phyloP scores from a whole-genome alignment of 2,888 invertebrate genomes.

The Ypsolopha sequella region DNA sequence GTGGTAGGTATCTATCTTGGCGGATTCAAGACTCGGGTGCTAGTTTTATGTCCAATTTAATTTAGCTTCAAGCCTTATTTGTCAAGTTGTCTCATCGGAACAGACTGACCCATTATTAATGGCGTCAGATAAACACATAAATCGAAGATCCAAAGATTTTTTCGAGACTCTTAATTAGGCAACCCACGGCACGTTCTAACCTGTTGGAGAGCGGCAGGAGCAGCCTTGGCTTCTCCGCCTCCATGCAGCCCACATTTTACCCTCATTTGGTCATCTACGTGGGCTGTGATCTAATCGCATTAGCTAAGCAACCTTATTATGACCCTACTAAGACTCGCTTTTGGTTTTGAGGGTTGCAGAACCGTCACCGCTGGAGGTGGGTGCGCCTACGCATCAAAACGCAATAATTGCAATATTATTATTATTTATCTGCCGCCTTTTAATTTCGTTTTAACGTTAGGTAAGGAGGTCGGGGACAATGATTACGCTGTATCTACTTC shows the following conservation, averaged over 20 bases:
- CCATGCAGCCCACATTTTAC: slow-evolving; percentile 63
- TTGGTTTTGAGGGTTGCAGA: slow-evolving; percentile 53
- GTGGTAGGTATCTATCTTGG: too few species aligned
- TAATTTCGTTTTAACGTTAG: slow-evolving; percentile 13
- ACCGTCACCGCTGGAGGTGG: slow-evolving; percentile 37
- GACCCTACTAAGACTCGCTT: slow-evolving; percentile 45
- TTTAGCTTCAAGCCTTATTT: neutral
- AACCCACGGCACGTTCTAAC: slow-evolving; percentile 48
- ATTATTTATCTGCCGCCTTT: slow-evolving; percentile 17
- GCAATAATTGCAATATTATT: slow-evolving; percentile 39
- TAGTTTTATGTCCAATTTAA: neutral
- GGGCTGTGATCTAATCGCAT: slow-evolving; percentile 51
- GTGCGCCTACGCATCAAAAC: slow-evolving; percentile 45
- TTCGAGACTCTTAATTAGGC: slow-evolving; percentile 50
- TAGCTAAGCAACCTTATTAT: slow-evolving; percentile 58
- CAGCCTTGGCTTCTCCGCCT: slow-evolving; percentile 66
- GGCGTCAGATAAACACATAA: slow-evolving; percentile 8
- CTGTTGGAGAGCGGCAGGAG: slow-evolving; percentile 55
- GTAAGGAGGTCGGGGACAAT: neutral
- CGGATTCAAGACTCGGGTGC: too few species aligned
- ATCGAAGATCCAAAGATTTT: slow-evolving; percentile 33
- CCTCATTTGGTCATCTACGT: slow-evolving; percentile 66
- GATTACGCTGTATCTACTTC: too few species aligned
- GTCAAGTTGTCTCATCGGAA: neutral
- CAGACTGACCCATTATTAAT: slow-evolving; percentile 9